phyloP scores from a whole-genome alignment of 1,140 invertebrate genomes.

The Euwallacea fornicatus region DNA sequence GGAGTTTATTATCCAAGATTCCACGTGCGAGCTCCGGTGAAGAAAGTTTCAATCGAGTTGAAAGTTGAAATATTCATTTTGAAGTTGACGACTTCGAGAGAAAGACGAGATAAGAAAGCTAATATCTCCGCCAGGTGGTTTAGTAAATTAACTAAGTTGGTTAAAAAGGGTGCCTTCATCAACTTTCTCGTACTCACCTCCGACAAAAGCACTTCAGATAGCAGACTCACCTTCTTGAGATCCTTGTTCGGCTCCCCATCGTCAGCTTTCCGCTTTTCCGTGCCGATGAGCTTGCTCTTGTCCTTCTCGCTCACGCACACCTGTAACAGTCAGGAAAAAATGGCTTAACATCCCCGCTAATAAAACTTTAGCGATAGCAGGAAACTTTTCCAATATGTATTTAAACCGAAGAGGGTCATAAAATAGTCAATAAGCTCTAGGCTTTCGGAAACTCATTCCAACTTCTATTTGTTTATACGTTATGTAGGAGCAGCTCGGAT shows the following conservation, averaged over 20 bases:
- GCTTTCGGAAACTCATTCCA: slow-evolving; percentile 16
- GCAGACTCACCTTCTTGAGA: slow-evolving; percentile 65
- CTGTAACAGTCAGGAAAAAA: slow-evolving; percentile 46
- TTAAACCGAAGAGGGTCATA: slow-evolving; percentile 9
- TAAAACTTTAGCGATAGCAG: slow-evolving; percentile 6
- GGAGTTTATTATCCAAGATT: slow-evolving; percentile 16
- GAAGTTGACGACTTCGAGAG: too few relatives aligned
- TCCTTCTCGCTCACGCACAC: slow-evolving; percentile 55
- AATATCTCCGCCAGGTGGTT: too few relatives aligned
- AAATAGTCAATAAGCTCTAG: slow-evolving; percentile 12
- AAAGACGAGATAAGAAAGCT: too few relatives aligned
- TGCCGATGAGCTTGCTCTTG: slow-evolving; percentile 62
- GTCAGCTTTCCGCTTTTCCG: slow-evolving; percentile 70
- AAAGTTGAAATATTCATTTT: slow-evolving; percentile 7
- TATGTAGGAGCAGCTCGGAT: neutral
- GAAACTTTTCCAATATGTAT: slow-evolving; percentile 17
- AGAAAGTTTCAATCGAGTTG: slow-evolving; percentile 1
- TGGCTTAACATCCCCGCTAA: neutral
- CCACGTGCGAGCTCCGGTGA: neutral
- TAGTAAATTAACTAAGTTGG: too few relatives aligned
- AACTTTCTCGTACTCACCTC: too few relatives aligned
- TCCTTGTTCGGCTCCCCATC: slow-evolving; percentile 69
- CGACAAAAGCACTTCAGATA: too few relatives aligned
- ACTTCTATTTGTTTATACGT: slow-evolving; percentile 9
- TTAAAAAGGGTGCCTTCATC: too few relatives aligned